A percentile compares a stretch with the other conserved stretches of the same genome.
phyloP scores from a whole-genome alignment of 1,140 invertebrate genomes.

The Plodia interpunctella region DNA sequence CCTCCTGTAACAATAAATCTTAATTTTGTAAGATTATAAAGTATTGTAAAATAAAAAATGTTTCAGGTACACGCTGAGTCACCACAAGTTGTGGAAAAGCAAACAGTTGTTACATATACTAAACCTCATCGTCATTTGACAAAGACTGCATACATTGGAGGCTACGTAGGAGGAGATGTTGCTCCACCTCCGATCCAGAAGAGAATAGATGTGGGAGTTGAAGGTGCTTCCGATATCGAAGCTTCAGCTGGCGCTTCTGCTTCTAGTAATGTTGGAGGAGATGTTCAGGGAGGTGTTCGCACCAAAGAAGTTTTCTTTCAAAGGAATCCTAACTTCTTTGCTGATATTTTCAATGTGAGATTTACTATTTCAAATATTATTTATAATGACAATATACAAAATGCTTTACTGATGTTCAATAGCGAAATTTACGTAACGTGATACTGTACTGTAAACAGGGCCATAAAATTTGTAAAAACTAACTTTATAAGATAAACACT shows the following conservation, averaged over 20 bases:
- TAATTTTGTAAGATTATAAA: conserved; percentile 3
- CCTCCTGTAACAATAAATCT: not conserved
- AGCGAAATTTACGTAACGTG: no score
- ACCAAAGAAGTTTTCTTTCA: conserved; percentile 49
- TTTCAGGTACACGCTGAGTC: conserved; percentile 44
- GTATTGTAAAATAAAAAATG: not conserved
- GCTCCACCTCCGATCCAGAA: conserved; percentile 35
- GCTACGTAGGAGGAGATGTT: conserved; percentile 41
- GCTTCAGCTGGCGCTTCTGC: conserved; percentile 13
- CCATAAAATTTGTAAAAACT: no score
- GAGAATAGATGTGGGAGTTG: conserved; percentile 47
- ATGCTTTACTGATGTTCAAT: no score
- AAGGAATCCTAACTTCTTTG: conserved; percentile 56
- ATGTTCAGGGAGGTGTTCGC: conserved; percentile 26
- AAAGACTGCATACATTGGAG: conserved; percentile 50
- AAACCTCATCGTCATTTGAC: conserved; percentile 49
- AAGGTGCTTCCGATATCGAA: conserved; percentile 29
- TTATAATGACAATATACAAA: no score
- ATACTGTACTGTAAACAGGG: no score
- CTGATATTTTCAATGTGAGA: conserved; percentile 66
- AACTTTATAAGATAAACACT: no score
- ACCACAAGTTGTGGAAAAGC: conserved; percentile 42
- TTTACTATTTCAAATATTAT: conserved; percentile 4
- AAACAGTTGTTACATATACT: conserved; percentile 40
- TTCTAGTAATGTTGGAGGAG: conserved; percentile 21